phyloP scores from a whole-genome alignment of 2,888 invertebrate genomes.

The Ceramica pisi region DNA sequence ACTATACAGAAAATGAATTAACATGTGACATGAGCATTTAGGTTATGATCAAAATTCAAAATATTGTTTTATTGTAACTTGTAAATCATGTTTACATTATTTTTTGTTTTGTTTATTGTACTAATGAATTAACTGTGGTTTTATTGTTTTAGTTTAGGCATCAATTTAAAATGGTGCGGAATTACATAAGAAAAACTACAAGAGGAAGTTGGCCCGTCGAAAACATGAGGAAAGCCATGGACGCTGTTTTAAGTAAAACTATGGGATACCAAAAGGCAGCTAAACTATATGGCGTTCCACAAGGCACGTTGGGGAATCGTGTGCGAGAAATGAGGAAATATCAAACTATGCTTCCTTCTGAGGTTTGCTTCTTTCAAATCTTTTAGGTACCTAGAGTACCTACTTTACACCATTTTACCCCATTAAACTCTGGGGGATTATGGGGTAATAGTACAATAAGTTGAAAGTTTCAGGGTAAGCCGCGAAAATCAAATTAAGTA shows the following conservation, averaged over 20 bases:
- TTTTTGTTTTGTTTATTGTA: no score
- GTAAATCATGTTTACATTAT: no score
- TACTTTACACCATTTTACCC: background rate
- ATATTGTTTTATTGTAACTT: background rate
- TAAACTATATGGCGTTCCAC: background rate
- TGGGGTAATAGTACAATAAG: no score
- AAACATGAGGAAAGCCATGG: conserved; percentile 1
- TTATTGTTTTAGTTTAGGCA: conserved; percentile 1
- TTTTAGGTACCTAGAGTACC: background rate
- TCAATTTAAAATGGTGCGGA: background rate
- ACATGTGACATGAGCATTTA: background rate
- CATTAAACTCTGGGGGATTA: background rate
- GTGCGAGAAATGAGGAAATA: background rate
- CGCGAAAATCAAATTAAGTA: background rate
- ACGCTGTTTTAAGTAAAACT: conserved; percentile 3
- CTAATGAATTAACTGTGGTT: no score
- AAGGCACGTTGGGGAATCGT: background rate
- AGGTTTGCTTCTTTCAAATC: background rate
- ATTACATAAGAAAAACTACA: conserved; percentile 8
- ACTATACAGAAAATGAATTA: background rate
- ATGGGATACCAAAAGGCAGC: background rate
- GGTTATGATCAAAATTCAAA: background rate
- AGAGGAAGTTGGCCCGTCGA: conserved; percentile 5
- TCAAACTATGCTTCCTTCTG: no score
- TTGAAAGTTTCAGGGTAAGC: background rate